Evolutionary conservation across 2,113 vertebrate genomes (phyloP).

Genomic region (Piaya cayana): DNA sequence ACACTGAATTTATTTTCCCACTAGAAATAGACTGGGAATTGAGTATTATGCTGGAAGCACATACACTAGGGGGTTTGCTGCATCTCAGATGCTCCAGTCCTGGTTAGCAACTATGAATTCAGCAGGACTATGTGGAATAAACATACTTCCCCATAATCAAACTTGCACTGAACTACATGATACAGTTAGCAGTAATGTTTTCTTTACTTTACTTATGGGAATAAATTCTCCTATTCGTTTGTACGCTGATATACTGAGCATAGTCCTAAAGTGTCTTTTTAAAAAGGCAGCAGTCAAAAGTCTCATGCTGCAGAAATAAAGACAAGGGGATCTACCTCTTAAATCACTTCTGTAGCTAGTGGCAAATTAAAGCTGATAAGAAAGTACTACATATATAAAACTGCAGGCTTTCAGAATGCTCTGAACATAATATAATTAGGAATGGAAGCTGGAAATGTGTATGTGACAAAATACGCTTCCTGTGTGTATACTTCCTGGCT

Average conservation of each 20-base stretch:
- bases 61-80: not conserved
- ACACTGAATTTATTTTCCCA: not conserved
- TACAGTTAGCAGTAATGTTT: not conserved
- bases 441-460: not conserved
- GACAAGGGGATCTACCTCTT: not conserved
- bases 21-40: not conserved
- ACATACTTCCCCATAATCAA: not conserved
- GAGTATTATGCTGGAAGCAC: not conserved
- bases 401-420: not conserved
- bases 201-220: not conserved
- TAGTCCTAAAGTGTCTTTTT: not conserved
- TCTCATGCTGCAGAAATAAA: not conserved
- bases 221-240: not conserved
- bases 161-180: not conserved
- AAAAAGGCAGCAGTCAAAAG: not conserved
- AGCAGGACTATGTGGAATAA: not conserved
- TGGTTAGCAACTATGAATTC: not conserved
- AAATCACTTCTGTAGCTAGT: not conserved
- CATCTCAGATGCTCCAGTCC: not conserved
- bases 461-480: not conserved
- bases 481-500: not conserved
- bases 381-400: not conserved
- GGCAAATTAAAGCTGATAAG: not conserved
- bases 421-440: not conserved
- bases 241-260: not conserved